Conservation (phyloP, 2,113 vertebrate species). For the Gymnarchus niloticus region DNA sequence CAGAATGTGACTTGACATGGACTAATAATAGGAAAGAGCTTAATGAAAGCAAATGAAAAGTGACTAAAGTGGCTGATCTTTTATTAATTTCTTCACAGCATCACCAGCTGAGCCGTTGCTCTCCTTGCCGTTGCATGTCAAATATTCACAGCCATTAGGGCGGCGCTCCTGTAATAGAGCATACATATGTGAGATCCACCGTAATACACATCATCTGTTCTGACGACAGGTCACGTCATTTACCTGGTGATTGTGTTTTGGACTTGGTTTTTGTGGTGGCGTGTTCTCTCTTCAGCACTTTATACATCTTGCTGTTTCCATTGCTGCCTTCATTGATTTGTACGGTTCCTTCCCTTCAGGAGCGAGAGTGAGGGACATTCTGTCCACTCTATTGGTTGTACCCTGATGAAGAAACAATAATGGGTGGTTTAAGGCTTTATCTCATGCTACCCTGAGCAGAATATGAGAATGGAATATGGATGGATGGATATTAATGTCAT, state of each 20-base stretch:
- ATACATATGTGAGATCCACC: neutral
- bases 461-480: neutral
- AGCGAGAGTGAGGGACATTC: neutral
- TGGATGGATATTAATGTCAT: neutral
- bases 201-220: neutral
- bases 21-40: too few species aligned
- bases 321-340: neutral
- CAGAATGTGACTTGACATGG: too few species aligned
- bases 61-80: too few species aligned
- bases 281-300: too few species aligned
- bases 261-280: neutral
- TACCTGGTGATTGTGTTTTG: neutral
- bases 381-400: neutral
- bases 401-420: neutral
- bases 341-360: neutral
- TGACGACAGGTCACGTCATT: neutral
- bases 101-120: too few species aligned
- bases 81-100: neutral
- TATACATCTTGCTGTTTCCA: slow-evolving; percentile 1
- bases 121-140: neutral
- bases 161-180: neutral
- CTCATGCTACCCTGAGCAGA: neutral
- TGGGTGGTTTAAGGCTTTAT: neutral
- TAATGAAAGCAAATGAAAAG: too few species aligned
- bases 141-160: neutral